Base-by-base conservation (phyloP, 2,888 invertebrate species). In the Ditylenchus weischeri region DNA sequence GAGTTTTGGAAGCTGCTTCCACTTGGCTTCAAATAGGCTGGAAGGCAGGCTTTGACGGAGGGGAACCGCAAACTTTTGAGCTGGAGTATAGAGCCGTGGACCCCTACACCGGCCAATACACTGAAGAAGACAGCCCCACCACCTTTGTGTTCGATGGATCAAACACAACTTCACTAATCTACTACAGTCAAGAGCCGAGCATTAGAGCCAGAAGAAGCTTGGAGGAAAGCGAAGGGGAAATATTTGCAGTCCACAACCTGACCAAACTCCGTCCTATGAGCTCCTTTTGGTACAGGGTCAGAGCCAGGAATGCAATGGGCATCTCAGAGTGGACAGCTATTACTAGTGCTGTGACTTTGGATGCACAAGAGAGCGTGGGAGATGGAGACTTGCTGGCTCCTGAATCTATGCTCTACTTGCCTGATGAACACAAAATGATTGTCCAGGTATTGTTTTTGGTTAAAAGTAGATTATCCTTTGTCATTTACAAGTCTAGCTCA, bases 11-110 rank as follows among this genome's bases (percentile, higher is more conserved):
- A 10, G 65, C 75, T 5, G 69, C 73, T 0, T 64, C 77, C 3
- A 72, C 64, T 15, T 81, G 76, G 50, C 51, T 82, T 10, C 43
- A 68, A 3, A 49, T 82, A 6, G 78, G 76, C 13, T 82, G 82
- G 82, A 70, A 72, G 19, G 78, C 78, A 15, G 79, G 79, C 11
- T 82, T 82, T 62, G 77, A 82, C 63, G 82, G 82, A 11, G 82
- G 82, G 7, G 74, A 69, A 35, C 63, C 66, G 10, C 82, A 82
- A 64, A 62, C 70, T 3, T 80, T 77, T 64, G 68, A 76, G 35
- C 29, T 79, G 15, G 78, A 79, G 57, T 72, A 72, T 36, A 68
- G 74, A 15, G 49, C 50, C 19, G 62, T 72, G n/a, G 62, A 72
- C 54, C 50, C 72, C 23, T 59, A 65, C 54, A 69, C 70, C 23